Evolutionary conservation across 2,113 vertebrate species (phyloP).

Genomic region (Caranx melampygus): DNA sequence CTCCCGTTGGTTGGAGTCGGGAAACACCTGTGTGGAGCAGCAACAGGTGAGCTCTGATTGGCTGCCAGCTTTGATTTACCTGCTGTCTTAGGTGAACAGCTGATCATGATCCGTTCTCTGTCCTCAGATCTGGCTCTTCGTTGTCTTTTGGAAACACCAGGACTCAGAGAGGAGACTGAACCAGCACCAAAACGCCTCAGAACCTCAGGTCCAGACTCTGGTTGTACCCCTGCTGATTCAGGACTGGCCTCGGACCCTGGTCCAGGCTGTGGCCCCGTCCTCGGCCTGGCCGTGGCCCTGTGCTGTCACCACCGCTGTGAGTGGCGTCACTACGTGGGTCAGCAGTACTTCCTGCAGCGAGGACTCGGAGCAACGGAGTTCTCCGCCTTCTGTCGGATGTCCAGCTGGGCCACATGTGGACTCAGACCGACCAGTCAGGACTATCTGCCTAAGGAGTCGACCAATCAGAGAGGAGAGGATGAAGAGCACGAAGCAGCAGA

Average conservation of each 20-base stretch:
- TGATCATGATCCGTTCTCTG: background rate
- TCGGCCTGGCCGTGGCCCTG: conserved; percentile 88
- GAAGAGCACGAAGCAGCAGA: conserved; percentile 79
- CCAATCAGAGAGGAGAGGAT: conserved; percentile 37
- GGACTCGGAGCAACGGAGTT: conserved; percentile 92
- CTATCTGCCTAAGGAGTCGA: background rate
- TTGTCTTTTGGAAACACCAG: conserved; percentile 87
- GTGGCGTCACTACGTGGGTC: conserved; percentile 96
- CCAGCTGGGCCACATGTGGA: conserved; percentile 98
- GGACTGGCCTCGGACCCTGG: background rate
- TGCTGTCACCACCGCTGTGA: conserved; percentile 98
- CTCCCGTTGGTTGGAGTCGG: conserved; percentile 92
- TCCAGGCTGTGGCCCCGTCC: conserved; percentile 12
- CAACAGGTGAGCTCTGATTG: conserved; percentile 86
- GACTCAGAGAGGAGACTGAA: conserved; percentile 41
- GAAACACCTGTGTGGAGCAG: conserved; percentile 96
- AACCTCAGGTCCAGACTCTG: conserved; percentile 38
- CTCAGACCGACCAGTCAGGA: conserved; percentile 64
- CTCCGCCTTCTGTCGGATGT: conserved; percentile 93
- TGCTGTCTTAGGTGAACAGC: no score
- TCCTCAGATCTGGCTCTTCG: conserved; percentile 90
- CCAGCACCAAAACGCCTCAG: conserved; percentile 85
- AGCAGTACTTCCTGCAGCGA: conserved; percentile 87
- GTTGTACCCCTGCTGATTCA: background rate
- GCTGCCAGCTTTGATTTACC: background rate